Evolutionary conservation across 2,888 invertebrate genomes (phyloP).

Genomic region (Dichetophora obliterata): DNA sequence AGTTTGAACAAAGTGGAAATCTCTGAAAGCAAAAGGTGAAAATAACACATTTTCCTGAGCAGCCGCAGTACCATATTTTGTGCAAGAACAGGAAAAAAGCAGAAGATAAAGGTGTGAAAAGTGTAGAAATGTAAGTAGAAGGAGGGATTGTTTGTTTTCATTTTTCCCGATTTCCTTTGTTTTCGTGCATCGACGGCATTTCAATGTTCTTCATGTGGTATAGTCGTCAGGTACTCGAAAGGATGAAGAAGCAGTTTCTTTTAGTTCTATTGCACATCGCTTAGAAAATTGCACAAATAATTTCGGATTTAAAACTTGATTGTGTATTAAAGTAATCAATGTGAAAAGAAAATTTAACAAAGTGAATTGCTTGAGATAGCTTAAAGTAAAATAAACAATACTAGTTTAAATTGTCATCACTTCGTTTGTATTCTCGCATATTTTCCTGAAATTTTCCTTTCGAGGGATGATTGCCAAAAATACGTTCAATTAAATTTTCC

Average conservation of each 20-base stretch:
- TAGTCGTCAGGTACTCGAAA: background rate
- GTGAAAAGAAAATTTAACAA: too few relatives aligned
- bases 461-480: slow-evolving; percentile 32
- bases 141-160: background rate
- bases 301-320: too few relatives aligned
- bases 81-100: too few relatives aligned
- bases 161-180: background rate
- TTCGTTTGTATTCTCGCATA: background rate
- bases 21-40: background rate
- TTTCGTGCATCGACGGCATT: background rate
- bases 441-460: background rate
- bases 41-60: slow-evolving; percentile 32
- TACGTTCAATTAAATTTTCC: slow-evolving; percentile 27
- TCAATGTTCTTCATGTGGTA: background rate
- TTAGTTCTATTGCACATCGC: too few relatives aligned
- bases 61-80: slow-evolving; percentile 13
- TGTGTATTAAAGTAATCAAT: too few relatives aligned
- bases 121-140: background rate
- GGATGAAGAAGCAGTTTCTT: too few relatives aligned
- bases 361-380: background rate
- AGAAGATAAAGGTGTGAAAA: slow-evolving; percentile 12
- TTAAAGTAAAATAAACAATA: background rate
- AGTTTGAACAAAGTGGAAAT: background rate
- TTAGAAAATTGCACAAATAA: too few relatives aligned
- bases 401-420: background rate